Percentiles rank a stretch among this genome's conserved stretches.
phyloP scores from a whole-genome alignment of 2,797 vertebrate genomes.

The Trichosurus vulpecula region DNA sequence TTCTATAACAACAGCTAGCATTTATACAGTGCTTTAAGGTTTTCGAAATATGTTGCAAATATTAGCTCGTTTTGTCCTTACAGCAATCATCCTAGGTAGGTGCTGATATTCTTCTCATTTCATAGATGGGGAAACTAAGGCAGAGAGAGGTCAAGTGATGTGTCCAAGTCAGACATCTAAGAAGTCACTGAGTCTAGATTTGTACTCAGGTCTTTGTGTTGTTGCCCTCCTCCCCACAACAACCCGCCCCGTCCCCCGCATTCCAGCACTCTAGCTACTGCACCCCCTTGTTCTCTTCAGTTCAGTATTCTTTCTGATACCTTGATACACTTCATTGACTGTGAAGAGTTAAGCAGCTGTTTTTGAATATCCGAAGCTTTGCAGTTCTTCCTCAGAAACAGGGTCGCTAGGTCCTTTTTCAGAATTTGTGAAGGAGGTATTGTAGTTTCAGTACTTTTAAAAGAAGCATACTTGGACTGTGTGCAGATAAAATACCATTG shows the following conservation, averaged over 20 bases:
- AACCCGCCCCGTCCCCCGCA: too few species aligned
- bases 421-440: conserved; percentile 49
- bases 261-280: not conserved
- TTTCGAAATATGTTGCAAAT: not conserved
- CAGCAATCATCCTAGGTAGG: not conserved
- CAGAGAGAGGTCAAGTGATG: not conserved
- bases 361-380: conserved; percentile 55
- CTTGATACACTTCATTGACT: conserved; percentile 47
- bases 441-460: conserved; percentile 17
- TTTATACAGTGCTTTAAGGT: not conserved
- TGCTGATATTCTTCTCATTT: not conserved
- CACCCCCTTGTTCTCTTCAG: conserved; percentile 42
- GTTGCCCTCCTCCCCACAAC: too few species aligned
- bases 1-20: not conserved
- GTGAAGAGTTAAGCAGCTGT: conserved; percentile 35
- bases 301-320: conserved; percentile 35
- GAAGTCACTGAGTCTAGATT: not conserved
- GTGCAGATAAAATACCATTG: conserved; percentile 47
- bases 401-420: conserved; percentile 39
- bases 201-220: not conserved
- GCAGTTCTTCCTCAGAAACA: conserved; percentile 49
- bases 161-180: not conserved
- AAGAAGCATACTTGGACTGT: conserved; percentile 29
- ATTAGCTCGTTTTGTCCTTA: not conserved
- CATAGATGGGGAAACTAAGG: not conserved